Base-by-base conservation (phyloP, 2,797 vertebrate genomes). In the Sebastes taczanowskii region DNA sequence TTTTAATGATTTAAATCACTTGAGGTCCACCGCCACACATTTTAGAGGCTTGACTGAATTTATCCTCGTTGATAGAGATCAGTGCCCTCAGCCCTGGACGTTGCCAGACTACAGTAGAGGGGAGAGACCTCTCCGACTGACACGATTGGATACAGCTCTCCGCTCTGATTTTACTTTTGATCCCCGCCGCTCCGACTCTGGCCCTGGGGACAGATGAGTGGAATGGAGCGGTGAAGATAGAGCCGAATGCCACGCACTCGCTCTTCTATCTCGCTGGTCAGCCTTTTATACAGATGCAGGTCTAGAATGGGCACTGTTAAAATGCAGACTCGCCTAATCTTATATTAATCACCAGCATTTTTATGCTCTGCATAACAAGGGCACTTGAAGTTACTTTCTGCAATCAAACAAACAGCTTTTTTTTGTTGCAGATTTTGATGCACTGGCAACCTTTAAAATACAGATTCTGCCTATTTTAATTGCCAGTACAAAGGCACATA, bases 1-100 rank as follows among this genome's bases (percentile, higher is more conserved):
- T 94, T 94, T 93, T 85, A 93, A 94, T 91, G 92, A 95, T 94
- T 93, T 93, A 93, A 94, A 94, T 94, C 92, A 93, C 89, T 90
- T 86, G 87, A 91, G 92, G 92, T 92, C 91, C 79, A 62, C 82
- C 74, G 80, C 88, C 85, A 91, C 93, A 90, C 90, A 89, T 93
- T 93, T 90, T 83, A 89, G 91, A 91, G 90, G 91, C 92, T 91
- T 93, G 91, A 93, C 90, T 94, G 91, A 94, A 93, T 93, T 92
- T 91, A 93, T 94, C 92, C 91, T 89, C 35, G 82, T 88, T 92
- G 93, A 95, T 95, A 93, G 91, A 92, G 93, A 93, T 93, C 92
- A 90, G 86, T 71, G 89, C 92, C 92, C 92, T 92, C 89, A 86
- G 92, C 90, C 92, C 89, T 77, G 87, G 88, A 90, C 85, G 80